Evolutionary conservation across 2,797 vertebrate species (phyloP).

Genomic region (Enteromius paludinosus): DNA sequence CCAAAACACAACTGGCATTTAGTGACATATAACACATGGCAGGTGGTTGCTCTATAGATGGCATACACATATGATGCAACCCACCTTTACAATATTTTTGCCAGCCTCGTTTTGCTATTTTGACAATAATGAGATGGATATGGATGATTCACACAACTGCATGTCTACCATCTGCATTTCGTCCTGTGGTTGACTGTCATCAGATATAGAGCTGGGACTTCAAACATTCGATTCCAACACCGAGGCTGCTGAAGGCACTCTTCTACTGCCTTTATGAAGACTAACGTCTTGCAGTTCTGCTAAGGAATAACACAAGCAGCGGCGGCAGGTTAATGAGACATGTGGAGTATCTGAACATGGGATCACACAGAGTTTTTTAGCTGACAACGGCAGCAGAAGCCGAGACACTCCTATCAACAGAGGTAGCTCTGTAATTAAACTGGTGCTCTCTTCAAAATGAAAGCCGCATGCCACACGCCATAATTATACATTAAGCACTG

Average conservation of each 20-base stretch:
- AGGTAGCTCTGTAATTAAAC: conserved; percentile 62
- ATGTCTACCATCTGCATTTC: conserved; percentile 23
- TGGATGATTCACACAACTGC: conserved; percentile 23
- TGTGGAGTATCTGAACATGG: conserved; percentile 38
- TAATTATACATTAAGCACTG: conserved; percentile 63
- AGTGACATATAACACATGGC: background rate
- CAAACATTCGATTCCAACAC: background rate
- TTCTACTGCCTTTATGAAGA: conserved; percentile 31
- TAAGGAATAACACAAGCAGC: conserved; percentile 23
- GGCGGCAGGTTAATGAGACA: conserved; percentile 37
- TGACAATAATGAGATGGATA: conserved; percentile 24
- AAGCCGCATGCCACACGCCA: conserved; percentile 45
- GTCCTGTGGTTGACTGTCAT: conserved; percentile 18
- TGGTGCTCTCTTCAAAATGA: conserved; percentile 58
- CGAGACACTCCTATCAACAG: conserved; percentile 54
- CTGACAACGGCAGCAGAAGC: conserved; percentile 45
- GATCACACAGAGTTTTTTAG: conserved; percentile 57
- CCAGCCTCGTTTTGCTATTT: conserved; percentile 5
- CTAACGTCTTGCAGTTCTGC: conserved; percentile 31
- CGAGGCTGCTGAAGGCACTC: conserved; percentile 16
- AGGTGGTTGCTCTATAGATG: background rate
- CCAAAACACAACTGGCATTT: background rate
- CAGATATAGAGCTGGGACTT: conserved; percentile 25
- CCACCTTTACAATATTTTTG: background rate
- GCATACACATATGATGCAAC: background rate